Conservation (phyloP, 2,888 invertebrate species). For the Cancer borealis region DNA sequence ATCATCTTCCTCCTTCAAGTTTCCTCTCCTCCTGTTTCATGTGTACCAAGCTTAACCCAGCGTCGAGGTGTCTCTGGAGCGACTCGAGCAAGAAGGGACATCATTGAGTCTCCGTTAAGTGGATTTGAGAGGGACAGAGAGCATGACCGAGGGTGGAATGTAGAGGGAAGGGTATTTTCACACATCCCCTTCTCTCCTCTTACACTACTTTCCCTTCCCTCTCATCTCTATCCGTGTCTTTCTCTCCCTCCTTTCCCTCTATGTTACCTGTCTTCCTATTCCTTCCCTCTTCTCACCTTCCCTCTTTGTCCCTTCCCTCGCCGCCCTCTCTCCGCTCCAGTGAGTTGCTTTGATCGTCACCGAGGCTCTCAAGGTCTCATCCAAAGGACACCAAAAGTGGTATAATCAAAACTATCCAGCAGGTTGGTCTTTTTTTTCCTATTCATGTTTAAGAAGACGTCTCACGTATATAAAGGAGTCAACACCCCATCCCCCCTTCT, state of each 20-base stretch:
- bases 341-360: constrained; percentile 11
- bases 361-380: neutral
- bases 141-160: neutral
- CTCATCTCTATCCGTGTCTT: neutral
- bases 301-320: neutral
- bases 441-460: neutral
- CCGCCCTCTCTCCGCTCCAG: neutral
- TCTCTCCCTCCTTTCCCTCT: neutral
- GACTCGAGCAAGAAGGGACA: neutral
- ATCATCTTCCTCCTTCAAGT: neutral
- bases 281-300: too few species aligned
- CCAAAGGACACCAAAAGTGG: neutral
- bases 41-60: neutral
- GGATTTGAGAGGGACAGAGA: too few species aligned
- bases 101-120: neutral
- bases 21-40: neutral
- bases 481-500: neutral
- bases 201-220: neutral
- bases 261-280: neutral
- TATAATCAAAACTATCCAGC: neutral
- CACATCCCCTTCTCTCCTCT: neutral
- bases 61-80: neutral
- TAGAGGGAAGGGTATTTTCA: neutral
- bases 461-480: neutral
- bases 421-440: neutral